Evolutionary conservation across 92 coral and sea anemone genomes (phyloP), one percentile per base, ranked within the genome.

Genomic region (Parazoanthus swiftii): DNA sequence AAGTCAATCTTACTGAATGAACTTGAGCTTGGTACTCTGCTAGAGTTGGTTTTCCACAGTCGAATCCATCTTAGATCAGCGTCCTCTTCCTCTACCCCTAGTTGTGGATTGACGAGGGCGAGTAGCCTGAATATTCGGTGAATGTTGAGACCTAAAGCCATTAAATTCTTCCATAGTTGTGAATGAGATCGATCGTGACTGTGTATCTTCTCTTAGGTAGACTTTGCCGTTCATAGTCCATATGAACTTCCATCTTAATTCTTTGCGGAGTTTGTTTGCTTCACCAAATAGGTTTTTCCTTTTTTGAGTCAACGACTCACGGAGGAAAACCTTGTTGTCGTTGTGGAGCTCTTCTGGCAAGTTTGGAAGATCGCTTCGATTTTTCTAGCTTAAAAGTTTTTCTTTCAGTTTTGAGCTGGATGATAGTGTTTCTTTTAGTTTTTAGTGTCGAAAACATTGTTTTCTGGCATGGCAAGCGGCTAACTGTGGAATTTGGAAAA

Each of bases 161-260:
- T 74, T 74, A 74, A 74, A 74, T 74, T 74, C 46, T 25, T 74
- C 79, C 79, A 74, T 74, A 33, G 42, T 37, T 74, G 79, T 35
- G 77, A 85, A 85, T 58, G 58, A 75, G 54, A 71, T 14, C 42
- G 65, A 68, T 20, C 59, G 75, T 4, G 88, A 38, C n/a, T 70
- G 48, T 20, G 88, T 75, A 37, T 86, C 82, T 77, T 86, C 44
- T 77, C 89, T 76, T 16, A 90, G 63, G 44, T 56, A 85, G 67
- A 90, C 46, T 77, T 86, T 90, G 37, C 89, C 90, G 80, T 86
- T 85, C 50, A 66, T 39, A 20, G 89, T 85, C 90, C 89, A 90
- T 14, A 90, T 77, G 76, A 74, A 86, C 78, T 90, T 90, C 85
- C 85, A 90, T 77, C 63, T 85, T 36, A 85, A 50, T 56, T 65